A percentile compares a stretch with the other conserved stretches of the same genome.
Conservation (phyloP, 2,797 vertebrate species). For the Sylvilagus floridanus region DNA sequence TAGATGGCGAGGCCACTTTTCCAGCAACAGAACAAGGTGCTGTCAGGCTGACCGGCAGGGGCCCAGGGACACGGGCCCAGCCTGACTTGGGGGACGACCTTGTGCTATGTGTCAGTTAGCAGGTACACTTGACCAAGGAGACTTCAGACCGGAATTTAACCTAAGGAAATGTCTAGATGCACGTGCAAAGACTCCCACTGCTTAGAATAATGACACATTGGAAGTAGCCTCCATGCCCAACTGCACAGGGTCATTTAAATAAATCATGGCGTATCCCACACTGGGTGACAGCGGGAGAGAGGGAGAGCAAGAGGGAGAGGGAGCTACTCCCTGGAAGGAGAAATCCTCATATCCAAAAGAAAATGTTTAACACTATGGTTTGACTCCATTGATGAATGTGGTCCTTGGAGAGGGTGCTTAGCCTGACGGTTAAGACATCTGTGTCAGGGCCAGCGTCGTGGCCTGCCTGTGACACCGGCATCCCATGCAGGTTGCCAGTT, state of each 20-base stretch:
- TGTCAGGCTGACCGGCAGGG: accelerated
- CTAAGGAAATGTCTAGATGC: background rate
- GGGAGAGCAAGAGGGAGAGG: no score
- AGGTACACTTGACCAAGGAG: background rate
- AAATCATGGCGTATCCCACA: background rate
- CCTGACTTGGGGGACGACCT: background rate
- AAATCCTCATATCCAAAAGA: background rate
- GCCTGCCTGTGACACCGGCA: no score
- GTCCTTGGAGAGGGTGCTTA: background rate
- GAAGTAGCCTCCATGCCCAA: background rate
- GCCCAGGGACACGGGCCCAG: accelerated
- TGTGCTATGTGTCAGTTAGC: accelerated
- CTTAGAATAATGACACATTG: background rate
- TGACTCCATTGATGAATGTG: background rate
- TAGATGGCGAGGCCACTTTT: accelerated
- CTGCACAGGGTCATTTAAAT: background rate
- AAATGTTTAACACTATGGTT: background rate
- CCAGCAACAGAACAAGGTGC: background rate
- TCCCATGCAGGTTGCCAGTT: no score
- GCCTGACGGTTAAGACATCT: no score
- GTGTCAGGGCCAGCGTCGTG: no score
- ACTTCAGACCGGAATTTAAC: background rate
- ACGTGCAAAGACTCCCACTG: background rate
- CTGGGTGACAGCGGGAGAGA: no score
- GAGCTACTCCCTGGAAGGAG: background rate